Base-by-base conservation (phyloP, 2,113 vertebrate genomes). In the Corythornis madagascariensis region DNA sequence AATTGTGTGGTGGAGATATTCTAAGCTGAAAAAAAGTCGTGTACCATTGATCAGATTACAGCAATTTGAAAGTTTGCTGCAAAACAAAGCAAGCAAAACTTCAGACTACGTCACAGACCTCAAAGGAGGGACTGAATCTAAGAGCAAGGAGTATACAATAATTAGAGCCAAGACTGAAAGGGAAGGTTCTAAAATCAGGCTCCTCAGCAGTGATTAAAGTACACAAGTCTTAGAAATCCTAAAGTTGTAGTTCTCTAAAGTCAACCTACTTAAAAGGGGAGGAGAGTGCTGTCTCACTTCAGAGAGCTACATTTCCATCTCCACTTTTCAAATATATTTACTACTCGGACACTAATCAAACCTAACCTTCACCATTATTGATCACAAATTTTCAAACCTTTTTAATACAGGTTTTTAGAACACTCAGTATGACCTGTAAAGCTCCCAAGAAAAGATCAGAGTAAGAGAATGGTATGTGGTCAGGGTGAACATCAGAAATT, bases 81-180 rank as follows among this genome's bases (percentile, higher is more conserved):
- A 83, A 87, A 95, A 88, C 25, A 90, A 91, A 86, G 48, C 25
- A 84, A 92, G 59, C 17, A 83, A 63, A 83, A 77, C 42, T 52
- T 81, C 64, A 85, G 45, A 92, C 29, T 53, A 90, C 5, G 4
- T 87, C 91, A 89, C 21, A 50, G 77, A 92, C 76, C n/a, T 81
- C 52, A 10, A 60, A 72, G 38, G 35, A 92, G 42, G 35, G 18
- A 83, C 17, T 3, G 18, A 60, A 90, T 71, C n/a, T 72, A 76
- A 57, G 38, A 90, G 11, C 71, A 94, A 92, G 28, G 5, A 72
- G 13, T 40, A 43, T 22, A 61, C 18, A 86, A 5, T 61, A 91
- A 61, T 33, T 55, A 88, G 20, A 90, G 52, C 13, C 35, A 55
- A 64, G 29, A 64, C 24, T 56, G 42, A 75, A 78, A 77, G 42